Conservation (phyloP, 2,888 invertebrate species). For the Netelia inedita region DNA sequence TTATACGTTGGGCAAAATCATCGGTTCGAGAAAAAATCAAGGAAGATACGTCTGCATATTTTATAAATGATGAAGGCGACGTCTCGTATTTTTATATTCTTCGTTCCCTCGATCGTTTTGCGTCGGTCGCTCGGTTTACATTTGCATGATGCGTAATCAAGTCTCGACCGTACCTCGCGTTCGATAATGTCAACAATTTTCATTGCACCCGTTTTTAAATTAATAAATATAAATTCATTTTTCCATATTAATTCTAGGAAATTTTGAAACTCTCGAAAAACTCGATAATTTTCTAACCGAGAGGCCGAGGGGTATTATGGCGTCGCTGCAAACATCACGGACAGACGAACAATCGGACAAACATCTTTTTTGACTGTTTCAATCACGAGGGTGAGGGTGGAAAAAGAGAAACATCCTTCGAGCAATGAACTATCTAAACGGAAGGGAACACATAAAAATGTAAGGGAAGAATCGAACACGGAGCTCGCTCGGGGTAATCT, state of each 20-base stretch:
- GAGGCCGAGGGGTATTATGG: slow-evolving; percentile 5
- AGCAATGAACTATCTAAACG: slow-evolving; percentile 61
- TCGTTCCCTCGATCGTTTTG: slow-evolving; percentile 21
- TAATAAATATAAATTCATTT: background rate
- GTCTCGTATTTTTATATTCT: slow-evolving; percentile 26
- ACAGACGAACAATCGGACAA: slow-evolving; percentile 36
- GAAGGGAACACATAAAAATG: slow-evolving; percentile 47
- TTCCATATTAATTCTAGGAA: background rate
- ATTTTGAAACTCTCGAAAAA: no score
- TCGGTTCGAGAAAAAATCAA: slow-evolving; percentile 39
- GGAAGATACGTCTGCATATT: slow-evolving; percentile 39
- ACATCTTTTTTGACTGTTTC: slow-evolving; percentile 42
- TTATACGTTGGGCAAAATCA: slow-evolving; percentile 41
- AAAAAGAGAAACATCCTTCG: slow-evolving; percentile 40
- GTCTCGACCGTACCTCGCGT: slow-evolving; percentile 23
- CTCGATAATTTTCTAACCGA: background rate
- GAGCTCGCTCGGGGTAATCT: slow-evolving; percentile 75
- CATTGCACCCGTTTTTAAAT: background rate
- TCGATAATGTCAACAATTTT: slow-evolving; percentile 27
- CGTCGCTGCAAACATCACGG: slow-evolving; percentile 27
- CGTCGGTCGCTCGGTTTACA: slow-evolving; percentile 22
- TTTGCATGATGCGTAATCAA: slow-evolving; percentile 38
- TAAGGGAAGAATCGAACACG: slow-evolving; percentile 47
- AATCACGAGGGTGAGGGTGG: slow-evolving; percentile 12
- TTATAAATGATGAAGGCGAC: slow-evolving; percentile 19